Conservation (phyloP, 2,888 invertebrate genomes). For the Oligia fasciuncula region DNA sequence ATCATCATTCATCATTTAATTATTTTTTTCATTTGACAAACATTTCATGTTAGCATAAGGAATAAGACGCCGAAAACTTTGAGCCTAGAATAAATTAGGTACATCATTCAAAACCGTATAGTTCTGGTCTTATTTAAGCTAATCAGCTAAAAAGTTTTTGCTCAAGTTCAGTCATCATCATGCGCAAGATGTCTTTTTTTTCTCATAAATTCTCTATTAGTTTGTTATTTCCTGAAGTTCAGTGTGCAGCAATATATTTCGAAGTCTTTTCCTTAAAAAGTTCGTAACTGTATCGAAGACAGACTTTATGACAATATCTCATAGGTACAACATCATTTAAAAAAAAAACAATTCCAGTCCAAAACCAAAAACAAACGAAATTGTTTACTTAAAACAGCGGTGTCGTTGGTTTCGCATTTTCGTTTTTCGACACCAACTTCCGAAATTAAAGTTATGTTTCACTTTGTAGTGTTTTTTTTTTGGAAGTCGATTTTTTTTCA, state of each 20-base stretch:
- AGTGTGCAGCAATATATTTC: neutral
- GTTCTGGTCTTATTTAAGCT: neutral
- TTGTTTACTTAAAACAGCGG: no score
- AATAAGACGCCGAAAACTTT: neutral
- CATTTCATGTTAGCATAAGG: no score
- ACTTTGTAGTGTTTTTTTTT: no score
- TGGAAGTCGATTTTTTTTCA: no score
- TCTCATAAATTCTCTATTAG: no score
- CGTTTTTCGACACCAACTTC: no score
- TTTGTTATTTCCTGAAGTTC: neutral
- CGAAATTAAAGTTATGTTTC: no score
- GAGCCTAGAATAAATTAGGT: neutral
- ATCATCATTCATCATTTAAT: no score
- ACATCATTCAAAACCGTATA: neutral
- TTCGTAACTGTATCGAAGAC: neutral
- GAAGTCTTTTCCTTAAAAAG: neutral
- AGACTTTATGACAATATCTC: neutral
- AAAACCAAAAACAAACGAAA: no score
- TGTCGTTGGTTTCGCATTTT: no score
- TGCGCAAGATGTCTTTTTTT: no score
- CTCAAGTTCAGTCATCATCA: neutral
- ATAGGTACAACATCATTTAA: neutral
- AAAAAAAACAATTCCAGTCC: neutral
- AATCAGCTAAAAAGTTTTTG: neutral
- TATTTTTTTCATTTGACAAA: no score